Base-by-base conservation (phyloP, 2,113 vertebrate genomes). In the Baryphthengus martii region DNA sequence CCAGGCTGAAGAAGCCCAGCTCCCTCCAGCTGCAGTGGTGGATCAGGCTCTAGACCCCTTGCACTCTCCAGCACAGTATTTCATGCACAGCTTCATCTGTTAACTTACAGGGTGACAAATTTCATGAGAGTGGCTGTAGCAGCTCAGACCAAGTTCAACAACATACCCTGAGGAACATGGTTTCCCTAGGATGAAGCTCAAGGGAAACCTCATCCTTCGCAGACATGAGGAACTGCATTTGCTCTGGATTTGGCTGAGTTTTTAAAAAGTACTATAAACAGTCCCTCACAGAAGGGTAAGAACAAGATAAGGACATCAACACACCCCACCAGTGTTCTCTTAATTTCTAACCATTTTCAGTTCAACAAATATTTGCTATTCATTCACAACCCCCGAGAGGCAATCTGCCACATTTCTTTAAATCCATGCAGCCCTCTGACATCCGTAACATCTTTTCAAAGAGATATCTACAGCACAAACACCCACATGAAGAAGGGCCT, bases 141-240 rank as follows among this genome's bases (percentile, higher is more conserved):
- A 79, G 62, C 66, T 75, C 45, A 33, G 13, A 63, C 3, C 53
- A 49, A 52, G 10, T 5, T 42, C 49, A 59, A 11, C 66, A 78
- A 24, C 9, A 8, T 4, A 33, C 9, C 15, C 4, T 0, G 8
- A 71, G 12, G 17, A 63, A 35, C 0, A 0, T 1, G 15, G 10
- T 33, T 45, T 58, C 26, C 52, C 35, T 5, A 28, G 7, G 19
- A 52, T 23, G 18, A 29, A 52, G 33, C 37, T 35, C 28, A 31
- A 47, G 7, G 25, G n/a, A 31, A 55, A 8, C 10, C 4, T 7
- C 13, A 45, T 14, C 35, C 39, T 47, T 9, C 12, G 8, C 35
- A 56, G 10, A 61, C 7, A 25, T 5, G 12, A 39, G 5, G 18
- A 12, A 11, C n/a, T 39, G 9, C 25, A 25, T 1, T 45, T 29